Conservation (phyloP, 2,113 vertebrate genomes). For the Tupaia chinensis region DNA sequence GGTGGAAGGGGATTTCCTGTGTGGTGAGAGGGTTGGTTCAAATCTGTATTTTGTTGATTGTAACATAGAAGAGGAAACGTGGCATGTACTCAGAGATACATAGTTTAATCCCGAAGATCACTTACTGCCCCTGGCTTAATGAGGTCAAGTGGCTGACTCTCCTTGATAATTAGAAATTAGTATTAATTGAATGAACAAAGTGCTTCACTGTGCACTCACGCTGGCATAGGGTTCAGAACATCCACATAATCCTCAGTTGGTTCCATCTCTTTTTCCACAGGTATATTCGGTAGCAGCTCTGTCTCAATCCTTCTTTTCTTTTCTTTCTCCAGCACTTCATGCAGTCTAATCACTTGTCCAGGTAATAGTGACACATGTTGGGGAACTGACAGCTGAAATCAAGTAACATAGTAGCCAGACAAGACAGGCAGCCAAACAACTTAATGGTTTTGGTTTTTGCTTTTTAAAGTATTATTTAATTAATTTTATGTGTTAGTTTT, state of each 20-base stretch:
- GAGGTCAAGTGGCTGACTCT: neutral
- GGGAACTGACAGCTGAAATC: slow-evolving; percentile 88
- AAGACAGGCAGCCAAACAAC: slow-evolving; percentile 31
- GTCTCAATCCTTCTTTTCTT: slow-evolving; percentile 80
- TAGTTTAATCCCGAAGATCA: neutral
- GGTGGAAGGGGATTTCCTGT: slow-evolving; percentile 77
- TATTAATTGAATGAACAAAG: neutral
- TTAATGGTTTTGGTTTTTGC: neutral
- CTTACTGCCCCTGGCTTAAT: neutral
- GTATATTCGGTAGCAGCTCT: neutral
- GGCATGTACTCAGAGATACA: neutral
- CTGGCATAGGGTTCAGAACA: slow-evolving; percentile 78
- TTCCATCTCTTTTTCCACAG: slow-evolving; percentile 55
- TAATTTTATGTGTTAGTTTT: no score
- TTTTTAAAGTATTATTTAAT: no score
- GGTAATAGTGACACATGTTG: slow-evolving; percentile 87
- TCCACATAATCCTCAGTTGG: slow-evolving; percentile 45
- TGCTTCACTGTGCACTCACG: slow-evolving; percentile 72
- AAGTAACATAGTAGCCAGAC: neutral
- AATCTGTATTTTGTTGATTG: slow-evolving; percentile 45
- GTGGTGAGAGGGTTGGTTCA: slow-evolving; percentile 60
- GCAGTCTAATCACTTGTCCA: slow-evolving; percentile 87
- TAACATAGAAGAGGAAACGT: slow-evolving; percentile 63
- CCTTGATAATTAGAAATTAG: neutral
- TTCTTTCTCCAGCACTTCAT: slow-evolving; percentile 87